Evolutionary conservation across 2,797 vertebrate species (phyloP).

Genomic region (Salarias fasciatus): DNA sequence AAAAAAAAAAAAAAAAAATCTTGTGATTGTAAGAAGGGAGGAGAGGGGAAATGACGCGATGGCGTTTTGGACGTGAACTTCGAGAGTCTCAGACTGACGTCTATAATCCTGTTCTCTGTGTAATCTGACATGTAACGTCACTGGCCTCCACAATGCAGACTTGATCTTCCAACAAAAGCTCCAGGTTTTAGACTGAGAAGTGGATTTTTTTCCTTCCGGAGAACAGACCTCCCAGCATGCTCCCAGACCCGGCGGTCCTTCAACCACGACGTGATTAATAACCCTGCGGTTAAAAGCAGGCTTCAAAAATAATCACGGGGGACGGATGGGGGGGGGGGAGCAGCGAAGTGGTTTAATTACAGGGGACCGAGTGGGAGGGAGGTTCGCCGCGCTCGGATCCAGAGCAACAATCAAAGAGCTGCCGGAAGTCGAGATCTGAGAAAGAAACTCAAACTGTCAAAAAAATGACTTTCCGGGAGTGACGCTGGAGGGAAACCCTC

Average conservation of each 20-base stretch:
- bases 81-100: no score
- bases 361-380: conserved; percentile 13
- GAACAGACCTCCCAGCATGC: conserved; percentile 36
- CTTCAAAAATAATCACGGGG: conserved; percentile 49
- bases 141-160: conserved; percentile 6
- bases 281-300: conserved; percentile 53
- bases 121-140: no score
- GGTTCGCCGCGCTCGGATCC: conserved; percentile 33
- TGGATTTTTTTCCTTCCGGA: conserved; percentile 5
- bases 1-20: no score
- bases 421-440: background rate
- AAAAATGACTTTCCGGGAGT: background rate
- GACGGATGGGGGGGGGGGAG: conserved; percentile 26
- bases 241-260: conserved; percentile 25
- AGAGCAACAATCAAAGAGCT: conserved; percentile 9
- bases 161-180: conserved; percentile 21
- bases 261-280: conserved; percentile 54
- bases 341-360: conserved; percentile 45
- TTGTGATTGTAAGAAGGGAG: no score
- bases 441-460: background rate
- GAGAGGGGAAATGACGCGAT: no score
- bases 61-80: no score
- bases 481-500: background rate
- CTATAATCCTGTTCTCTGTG: no score
- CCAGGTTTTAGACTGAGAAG: conserved; percentile 36